Base-by-base conservation (phyloP, 2,113 vertebrate genomes). In the Limanda limanda region DNA sequence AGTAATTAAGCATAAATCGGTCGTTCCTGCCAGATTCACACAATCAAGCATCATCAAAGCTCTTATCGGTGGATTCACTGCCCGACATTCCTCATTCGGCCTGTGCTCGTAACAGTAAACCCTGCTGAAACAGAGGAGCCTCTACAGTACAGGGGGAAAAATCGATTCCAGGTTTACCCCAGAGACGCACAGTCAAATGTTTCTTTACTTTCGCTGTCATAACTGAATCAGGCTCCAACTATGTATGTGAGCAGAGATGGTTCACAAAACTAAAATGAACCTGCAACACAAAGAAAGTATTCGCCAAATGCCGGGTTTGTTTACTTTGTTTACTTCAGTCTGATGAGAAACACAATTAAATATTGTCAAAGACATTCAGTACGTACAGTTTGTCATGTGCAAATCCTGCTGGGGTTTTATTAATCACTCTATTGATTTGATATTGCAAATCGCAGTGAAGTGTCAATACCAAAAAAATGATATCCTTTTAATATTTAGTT, bases 1-100 rank as follows among this genome's bases (percentile, higher is more conserved):
- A 64, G 61, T 81, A 85, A 83, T 87, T 76, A 83, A 25, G 68
- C 37, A 64, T 24, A 64, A 47, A 85, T 52, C 42, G 76, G 57
- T 40, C 63, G 69, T 70, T 75, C 12, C 18, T 15, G 66, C 54
- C 59, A 74, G 73, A 54, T 66, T 79, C 57, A 56, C 35, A 45
- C n/a, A 47, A 47, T 79, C 31, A 14, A 31, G 69, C 21, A 12
- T 54, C 37, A 83, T 5, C 45, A 76, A 64, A 74, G 51, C 42
- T 48, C 15, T 71, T 23, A 66, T 70, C 63, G 58, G 12, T 25
- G 42, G 14, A 61, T 20, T 25, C 52, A 45, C 23, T 1, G 1
- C 23, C 18, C 6, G 4, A 14, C 37, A 60, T 55, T 52, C 56
- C 18, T 64, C 23, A 40, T 47, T 68, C 63, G 55, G 11, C 71